Conservation (phyloP, 2,113 vertebrate species). For the Alces alces region DNA sequence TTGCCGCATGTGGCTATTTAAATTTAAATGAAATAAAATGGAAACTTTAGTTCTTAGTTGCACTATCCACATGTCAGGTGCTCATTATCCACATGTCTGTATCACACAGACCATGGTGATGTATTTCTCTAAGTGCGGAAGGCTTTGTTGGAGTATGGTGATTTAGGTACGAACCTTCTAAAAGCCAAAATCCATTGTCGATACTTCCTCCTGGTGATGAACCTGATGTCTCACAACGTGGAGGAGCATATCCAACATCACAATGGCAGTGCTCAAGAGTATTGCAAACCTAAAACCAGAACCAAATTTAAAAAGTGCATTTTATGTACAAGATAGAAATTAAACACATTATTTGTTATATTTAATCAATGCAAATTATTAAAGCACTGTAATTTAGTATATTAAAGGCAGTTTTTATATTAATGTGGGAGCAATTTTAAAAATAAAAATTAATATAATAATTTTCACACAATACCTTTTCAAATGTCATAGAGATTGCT, state of each 20-base stretch:
- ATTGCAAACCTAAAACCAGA: constrained; percentile 50
- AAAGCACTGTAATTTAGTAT: neutral
- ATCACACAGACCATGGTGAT: too few species aligned
- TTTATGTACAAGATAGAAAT: neutral
- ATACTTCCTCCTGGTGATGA: neutral
- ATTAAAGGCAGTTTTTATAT: neutral
- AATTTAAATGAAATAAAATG: neutral
- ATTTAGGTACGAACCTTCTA: neutral
- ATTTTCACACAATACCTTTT: neutral
- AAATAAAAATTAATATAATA: neutral
- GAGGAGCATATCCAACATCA: neutral
- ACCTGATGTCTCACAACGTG: fast-evolving
- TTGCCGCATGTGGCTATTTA: neutral
- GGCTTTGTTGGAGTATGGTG: neutral
- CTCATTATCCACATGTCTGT: neutral
- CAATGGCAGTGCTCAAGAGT: neutral
- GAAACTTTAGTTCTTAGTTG: neutral
- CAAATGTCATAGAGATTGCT: neutral
- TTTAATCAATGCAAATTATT: neutral
- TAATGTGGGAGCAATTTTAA: neutral
- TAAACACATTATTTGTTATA: neutral
- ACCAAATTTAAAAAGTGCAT: neutral
- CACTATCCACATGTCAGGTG: neutral
- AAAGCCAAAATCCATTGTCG: neutral
- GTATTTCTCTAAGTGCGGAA: neutral